These are phyloP conservation scores for Drosophila lacteicornis DNA, from an alignment of 1,140 invertebrate genomes.

Conservation along the genomic window DNA sequence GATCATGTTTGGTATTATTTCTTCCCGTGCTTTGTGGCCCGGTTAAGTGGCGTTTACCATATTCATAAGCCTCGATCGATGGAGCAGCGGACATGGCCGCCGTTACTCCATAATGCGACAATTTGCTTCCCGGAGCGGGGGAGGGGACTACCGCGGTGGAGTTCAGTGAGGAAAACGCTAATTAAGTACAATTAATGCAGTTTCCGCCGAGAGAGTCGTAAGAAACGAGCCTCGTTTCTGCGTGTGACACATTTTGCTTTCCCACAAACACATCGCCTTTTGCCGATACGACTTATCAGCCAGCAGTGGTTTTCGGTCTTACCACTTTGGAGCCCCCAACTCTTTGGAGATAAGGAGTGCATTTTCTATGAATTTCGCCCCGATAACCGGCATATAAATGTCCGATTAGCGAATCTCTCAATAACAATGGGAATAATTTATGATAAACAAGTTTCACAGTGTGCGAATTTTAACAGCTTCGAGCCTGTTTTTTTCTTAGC, in stretches of 20 bases:
- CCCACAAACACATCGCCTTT: constrained; percentile 10
- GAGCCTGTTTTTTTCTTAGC: constrained; percentile 15
- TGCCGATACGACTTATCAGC: constrained; percentile 21
- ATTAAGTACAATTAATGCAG: constrained; percentile 72
- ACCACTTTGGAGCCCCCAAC: constrained; percentile 5
- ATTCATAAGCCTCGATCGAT: constrained; percentile 60
- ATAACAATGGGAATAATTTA: constrained; percentile 45
- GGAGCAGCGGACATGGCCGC: constrained; percentile 63
- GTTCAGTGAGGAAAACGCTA: constrained; percentile 65
- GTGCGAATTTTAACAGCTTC: constrained; percentile 58
- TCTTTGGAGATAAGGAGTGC: constrained; percentile 31
- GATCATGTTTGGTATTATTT: constrained; percentile 5
- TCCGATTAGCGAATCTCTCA: constrained; percentile 28
- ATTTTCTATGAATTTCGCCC: constrained; percentile 30
- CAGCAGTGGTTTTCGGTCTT: constrained; percentile 17
- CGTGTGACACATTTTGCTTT: constrained; percentile 31
- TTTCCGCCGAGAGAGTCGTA: constrained; percentile 37
- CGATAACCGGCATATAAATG: constrained; percentile 42
- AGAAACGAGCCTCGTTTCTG: constrained; percentile 18
- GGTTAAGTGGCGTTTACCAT: constrained; percentile 56
- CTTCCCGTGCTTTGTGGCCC: constrained; percentile 14
- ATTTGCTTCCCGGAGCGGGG: constrained; percentile 30
- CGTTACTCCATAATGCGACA: constrained; percentile 73
- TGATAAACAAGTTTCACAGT: constrained; percentile 67
- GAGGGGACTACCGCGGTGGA: constrained; percentile 30